Percentiles rank a stretch among this genome's conserved stretches.
phyloP scores from a whole-genome alignment of 2,888 invertebrate species.

The Tricholauxania praeusta region DNA sequence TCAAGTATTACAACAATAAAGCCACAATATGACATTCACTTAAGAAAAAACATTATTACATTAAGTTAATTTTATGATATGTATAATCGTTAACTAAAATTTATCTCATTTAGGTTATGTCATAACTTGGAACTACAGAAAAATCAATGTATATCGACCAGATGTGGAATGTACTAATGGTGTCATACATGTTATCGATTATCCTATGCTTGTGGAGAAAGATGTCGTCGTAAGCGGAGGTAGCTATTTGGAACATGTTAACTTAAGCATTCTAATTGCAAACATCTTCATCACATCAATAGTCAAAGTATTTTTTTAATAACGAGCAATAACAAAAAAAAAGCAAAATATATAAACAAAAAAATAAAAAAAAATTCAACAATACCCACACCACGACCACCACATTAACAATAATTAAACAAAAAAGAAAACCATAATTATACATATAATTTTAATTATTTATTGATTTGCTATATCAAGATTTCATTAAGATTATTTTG shows the following conservation, averaged over 20 bases:
- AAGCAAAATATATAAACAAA: constrained; percentile 39
- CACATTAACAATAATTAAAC: constrained; percentile 35
- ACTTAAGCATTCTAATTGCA: constrained; percentile 66
- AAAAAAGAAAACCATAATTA: constrained; percentile 21
- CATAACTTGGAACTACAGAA: constrained; percentile 86
- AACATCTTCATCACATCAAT: constrained; percentile 67
- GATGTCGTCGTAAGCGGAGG: constrained; percentile 78
- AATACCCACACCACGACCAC: constrained; percentile 28
- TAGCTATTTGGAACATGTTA: constrained; percentile 64
- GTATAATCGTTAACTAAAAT: too few relatives aligned
- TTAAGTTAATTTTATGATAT: too few relatives aligned
- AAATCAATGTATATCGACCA: constrained; percentile 87
- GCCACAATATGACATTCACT: too few relatives aligned
- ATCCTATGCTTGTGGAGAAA: constrained; percentile 84
- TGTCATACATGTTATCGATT: constrained; percentile 93
- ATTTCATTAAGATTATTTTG: constrained; percentile 24
- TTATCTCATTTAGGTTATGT: constrained; percentile 76
- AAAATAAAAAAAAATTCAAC: constrained; percentile 34
- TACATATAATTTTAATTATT: constrained; percentile 5
- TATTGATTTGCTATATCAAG: constrained; percentile 23
- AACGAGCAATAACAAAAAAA: constrained; percentile 47
- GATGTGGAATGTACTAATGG: constrained; percentile 97
- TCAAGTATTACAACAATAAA: too few relatives aligned
- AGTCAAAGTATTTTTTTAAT: constrained; percentile 65
- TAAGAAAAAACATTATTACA: too few relatives aligned